These are phyloP conservation scores for Sylvilagus floridanus DNA, from an alignment of 2,797 vertebrate species.

Conservation along the genomic window DNA sequence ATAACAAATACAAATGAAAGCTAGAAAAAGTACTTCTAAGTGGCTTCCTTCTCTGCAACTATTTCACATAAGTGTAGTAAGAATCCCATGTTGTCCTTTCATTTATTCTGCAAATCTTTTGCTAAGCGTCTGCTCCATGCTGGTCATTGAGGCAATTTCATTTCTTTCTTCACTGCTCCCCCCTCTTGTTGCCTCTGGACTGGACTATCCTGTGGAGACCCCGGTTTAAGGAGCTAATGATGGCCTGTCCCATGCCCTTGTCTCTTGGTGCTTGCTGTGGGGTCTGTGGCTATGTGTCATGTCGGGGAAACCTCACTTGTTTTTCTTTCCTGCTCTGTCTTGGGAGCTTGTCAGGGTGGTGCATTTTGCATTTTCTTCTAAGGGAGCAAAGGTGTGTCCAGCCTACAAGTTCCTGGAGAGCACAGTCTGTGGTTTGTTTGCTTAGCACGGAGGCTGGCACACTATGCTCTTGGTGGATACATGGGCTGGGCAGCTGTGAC, in stretches of 20 bases:
- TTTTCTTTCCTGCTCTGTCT: not conserved
- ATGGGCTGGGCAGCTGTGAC: accelerated
- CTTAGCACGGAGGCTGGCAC: not conserved
- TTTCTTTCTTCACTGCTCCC: not conserved
- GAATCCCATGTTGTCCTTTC: not conserved
- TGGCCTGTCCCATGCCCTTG: not conserved
- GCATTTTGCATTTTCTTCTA: not conserved
- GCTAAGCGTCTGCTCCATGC: not conserved
- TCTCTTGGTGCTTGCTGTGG: not conserved
- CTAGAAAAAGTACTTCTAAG: not conserved
- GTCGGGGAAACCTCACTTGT: not conserved
- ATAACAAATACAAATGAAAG: conserved; percentile 2
- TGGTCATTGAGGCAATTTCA: not conserved
- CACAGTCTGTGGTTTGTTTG: not conserved
- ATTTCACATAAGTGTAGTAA: conserved; percentile 7
- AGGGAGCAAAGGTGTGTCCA: not conserved
- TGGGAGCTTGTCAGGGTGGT: not conserved
- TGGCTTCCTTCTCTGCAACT: not conserved
- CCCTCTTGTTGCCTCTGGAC: not conserved
- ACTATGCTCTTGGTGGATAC: accelerated
- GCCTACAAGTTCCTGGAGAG: not conserved
- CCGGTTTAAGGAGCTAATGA: not conserved
- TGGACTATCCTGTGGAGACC: not conserved
- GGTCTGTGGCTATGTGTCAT: not conserved
- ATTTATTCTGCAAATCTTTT: not conserved